Evolutionary conservation across 2,888 invertebrate genomes (phyloP).

Genomic region (Morpho deidamia): DNA sequence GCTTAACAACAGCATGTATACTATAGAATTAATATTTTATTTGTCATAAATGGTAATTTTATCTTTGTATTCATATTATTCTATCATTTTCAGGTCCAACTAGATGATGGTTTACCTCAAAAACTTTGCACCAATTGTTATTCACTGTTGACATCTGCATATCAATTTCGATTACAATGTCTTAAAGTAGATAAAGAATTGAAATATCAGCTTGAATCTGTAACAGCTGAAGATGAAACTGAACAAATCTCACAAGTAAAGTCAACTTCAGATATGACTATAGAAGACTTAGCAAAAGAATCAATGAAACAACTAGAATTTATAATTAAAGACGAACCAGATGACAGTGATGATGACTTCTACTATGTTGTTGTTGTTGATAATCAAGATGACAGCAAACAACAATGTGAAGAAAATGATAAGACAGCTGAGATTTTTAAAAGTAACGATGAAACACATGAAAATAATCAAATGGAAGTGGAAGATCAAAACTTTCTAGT

Average conservation of each 20-base stretch:
- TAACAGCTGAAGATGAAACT: constrained; percentile 33
- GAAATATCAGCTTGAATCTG: constrained; percentile 47
- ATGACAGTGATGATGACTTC: too few species aligned
- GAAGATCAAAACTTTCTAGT: constrained; percentile 19
- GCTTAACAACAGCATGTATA: too few species aligned
- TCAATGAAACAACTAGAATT: constrained; percentile 59
- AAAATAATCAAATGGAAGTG: constrained; percentile 16
- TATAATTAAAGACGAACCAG: constrained; percentile 61
- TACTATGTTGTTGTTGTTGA: constrained; percentile 71
- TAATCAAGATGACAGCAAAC: constrained; percentile 44
- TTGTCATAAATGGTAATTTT: too few species aligned
- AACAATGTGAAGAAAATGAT: constrained; percentile 22
- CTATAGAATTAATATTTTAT: too few species aligned
- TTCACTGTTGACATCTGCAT: constrained; percentile 52
- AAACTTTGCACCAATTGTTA: constrained; percentile 62
- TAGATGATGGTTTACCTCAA: constrained; percentile 63
- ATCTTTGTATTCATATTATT: too few species aligned
- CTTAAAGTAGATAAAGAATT: constrained; percentile 68
- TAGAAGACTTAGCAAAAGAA: constrained; percentile 49
- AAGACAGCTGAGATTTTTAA: not conserved
- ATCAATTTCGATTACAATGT: constrained; percentile 64
- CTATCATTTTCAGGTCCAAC: constrained; percentile 55
- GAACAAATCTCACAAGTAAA: constrained; percentile 28
- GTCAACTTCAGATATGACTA: constrained; percentile 26
- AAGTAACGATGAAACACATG: constrained; percentile 8